Evolutionary conservation across 2,113 vertebrate genomes (phyloP), one percentile per base, ranked within the genome.

Genomic region (Raphicerus campestris): DNA sequence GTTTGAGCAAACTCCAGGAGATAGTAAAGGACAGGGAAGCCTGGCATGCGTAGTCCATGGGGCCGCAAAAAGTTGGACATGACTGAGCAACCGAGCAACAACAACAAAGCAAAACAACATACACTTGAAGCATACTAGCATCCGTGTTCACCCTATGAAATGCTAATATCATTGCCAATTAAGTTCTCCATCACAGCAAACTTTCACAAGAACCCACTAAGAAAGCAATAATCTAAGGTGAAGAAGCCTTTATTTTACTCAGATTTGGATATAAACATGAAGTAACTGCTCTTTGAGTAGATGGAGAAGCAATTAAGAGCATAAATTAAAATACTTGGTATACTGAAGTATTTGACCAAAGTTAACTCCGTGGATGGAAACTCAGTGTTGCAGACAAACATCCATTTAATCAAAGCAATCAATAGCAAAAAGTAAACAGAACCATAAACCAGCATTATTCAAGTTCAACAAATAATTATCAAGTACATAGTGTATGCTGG

Each of bases 391-490:
- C 32, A 39, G 26, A 30, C 39, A 96, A 87, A 26, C 14, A 87
- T 13, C 3, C 19, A 78, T 20, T 87, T 61, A 39, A 83, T 56
- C 77, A 51, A 96, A 87, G 70, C 49, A 24, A 39, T 86, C 51
- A 66, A 77, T 35, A 91, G 24, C 39, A 92, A 97, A 93, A 87
- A 53, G 30, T 87, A 66, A 95, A 91, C 17, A 45, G 70, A 86
- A 78, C 13, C 14, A 70, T 49, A 81, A 93, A 61, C 20, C 20
- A 83, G 39, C 51, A 66, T 5, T 28, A 42, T 83, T 91, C 49
- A 24, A 24, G 45, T 24, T 91, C 16, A 73, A 91, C 51, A 96
- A 87, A 83, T 83, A 83, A 94, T 73, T 78, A 87, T 53, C 89
- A 47, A 91, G 35, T 86, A 14, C 24, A 51, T 16, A 78, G 47